phyloP scores from a whole-genome alignment of 1,140 invertebrate species.

The Atta texana region DNA sequence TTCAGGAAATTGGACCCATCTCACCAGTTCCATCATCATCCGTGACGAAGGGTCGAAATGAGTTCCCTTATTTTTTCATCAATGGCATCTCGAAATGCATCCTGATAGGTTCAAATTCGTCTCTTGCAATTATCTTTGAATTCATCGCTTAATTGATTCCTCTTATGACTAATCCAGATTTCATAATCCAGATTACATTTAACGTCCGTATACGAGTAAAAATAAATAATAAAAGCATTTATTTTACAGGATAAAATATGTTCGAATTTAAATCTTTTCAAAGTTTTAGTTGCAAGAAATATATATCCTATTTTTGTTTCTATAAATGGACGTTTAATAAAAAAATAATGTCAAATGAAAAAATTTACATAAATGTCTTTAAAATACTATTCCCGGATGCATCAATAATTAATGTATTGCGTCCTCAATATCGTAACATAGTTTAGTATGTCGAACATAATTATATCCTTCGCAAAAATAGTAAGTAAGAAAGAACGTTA shows the following conservation, averaged over 20 bases:
- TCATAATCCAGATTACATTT: background rate
- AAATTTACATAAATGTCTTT: background rate
- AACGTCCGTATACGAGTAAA: background rate
- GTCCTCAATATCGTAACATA: background rate
- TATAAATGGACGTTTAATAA: background rate
- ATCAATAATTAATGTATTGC: background rate
- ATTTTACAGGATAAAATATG: background rate
- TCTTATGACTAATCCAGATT: background rate
- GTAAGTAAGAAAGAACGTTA: background rate
- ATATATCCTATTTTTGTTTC: background rate
- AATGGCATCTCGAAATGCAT: constrained; percentile 32
- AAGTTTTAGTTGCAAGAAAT: background rate
- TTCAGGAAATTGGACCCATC: constrained; percentile 78
- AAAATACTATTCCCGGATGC: background rate
- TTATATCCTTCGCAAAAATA: constrained; percentile 20
- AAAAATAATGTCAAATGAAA: background rate
- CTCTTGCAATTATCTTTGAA: background rate
- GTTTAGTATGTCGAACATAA: background rate
- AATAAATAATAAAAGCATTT: background rate
- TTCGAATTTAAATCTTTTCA: background rate
- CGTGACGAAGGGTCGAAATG: constrained; percentile 37
- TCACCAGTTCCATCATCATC: constrained; percentile 55
- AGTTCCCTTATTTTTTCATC: constrained; percentile 66
- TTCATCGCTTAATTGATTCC: background rate
- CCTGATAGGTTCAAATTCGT: background rate